Percentiles rank a stretch among this genome's conserved stretches.
These are phyloP conservation scores for Cynopterus sphinx DNA, from an alignment of 2,797 vertebrate species.

Conservation along the genomic window DNA sequence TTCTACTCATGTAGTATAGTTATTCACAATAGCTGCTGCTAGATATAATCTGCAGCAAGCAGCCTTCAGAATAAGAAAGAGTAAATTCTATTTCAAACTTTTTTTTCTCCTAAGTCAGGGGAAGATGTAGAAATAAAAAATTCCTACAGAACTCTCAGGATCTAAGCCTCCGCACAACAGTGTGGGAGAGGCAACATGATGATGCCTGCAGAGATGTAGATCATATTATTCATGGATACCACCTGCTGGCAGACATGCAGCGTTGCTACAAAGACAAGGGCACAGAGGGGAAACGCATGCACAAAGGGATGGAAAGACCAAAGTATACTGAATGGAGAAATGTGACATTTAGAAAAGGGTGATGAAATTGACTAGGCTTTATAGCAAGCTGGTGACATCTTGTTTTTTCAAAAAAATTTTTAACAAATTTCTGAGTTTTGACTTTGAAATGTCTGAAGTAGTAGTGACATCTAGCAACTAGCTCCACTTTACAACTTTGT, in stretches of 20 bases:
- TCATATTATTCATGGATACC: slow-evolving; percentile 55
- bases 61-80: neutral
- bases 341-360: neutral
- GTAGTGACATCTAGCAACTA: neutral
- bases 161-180: neutral
- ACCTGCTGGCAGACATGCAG: slow-evolving; percentile 60
- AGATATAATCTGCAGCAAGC: neutral
- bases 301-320: neutral
- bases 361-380: neutral
- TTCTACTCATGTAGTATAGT: neutral
- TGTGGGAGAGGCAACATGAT: neutral
- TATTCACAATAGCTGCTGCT: neutral
- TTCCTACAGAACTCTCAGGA: neutral
- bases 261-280: slow-evolving; percentile 35
- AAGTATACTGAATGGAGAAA: neutral
- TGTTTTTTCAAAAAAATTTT: neutral
- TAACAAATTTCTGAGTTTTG: slow-evolving; percentile 3
- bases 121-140: neutral
- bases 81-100: neutral
- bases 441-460: neutral
- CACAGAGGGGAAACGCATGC: neutral
- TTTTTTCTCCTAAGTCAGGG: neutral
- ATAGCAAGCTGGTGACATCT: neutral
- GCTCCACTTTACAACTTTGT: neutral
- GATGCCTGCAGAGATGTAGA: neutral